These are phyloP conservation scores for Pyrocephalus nanus DNA, from an alignment of 2,797 vertebrate genomes.

Conservation along the genomic window DNA sequence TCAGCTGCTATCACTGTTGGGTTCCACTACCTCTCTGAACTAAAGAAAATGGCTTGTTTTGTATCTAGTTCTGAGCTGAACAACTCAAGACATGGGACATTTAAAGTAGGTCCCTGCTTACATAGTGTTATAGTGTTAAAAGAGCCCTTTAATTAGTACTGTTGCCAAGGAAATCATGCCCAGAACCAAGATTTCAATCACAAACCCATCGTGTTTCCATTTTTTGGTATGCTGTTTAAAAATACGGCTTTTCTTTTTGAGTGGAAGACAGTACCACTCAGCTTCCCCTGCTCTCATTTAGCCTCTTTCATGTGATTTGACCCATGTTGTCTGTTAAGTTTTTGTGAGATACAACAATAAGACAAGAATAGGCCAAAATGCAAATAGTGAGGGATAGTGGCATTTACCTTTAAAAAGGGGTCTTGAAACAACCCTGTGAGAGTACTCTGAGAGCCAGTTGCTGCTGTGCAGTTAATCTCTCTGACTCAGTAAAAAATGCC, in stretches of 20 bases:
- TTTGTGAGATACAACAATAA: neutral
- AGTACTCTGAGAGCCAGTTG: accelerated
- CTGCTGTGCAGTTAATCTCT: neutral
- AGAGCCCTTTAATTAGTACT: neutral
- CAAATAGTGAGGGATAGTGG: neutral
- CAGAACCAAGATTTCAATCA: neutral
- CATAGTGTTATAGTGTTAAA: neutral
- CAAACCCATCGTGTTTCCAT: neutral
- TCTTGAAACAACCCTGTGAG: neutral
- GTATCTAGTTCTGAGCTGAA: neutral
- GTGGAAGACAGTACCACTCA: neutral
- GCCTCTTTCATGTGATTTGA: neutral
- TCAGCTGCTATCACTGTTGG: accelerated
- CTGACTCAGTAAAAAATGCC: neutral
- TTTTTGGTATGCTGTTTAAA: neutral
- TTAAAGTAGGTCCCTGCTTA: neutral
- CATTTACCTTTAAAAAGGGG: neutral
- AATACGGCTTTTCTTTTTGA: neutral
- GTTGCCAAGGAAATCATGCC: neutral
- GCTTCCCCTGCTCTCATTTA: neutral
- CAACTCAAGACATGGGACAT: neutral
- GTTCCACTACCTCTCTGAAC: neutral
- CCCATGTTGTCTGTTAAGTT: neutral
- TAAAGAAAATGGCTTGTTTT: neutral
- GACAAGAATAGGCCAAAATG: neutral